Base-by-base conservation (phyloP, 1,140 invertebrate genomes). In the Saccostrea glomerata region DNA sequence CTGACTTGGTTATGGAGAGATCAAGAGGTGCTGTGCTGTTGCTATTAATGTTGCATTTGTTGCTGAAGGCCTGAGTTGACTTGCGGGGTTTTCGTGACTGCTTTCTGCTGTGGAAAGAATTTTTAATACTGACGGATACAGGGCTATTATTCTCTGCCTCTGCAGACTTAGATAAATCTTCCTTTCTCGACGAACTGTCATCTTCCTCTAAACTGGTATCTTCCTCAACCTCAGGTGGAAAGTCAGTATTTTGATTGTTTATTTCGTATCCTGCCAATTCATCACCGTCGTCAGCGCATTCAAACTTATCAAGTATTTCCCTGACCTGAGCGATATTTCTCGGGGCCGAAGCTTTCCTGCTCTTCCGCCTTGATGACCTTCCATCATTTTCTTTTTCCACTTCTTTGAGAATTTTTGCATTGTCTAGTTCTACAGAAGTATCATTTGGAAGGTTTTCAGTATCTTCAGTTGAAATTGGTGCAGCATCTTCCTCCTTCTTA, bases 231-330 rank as follows among this genome's bases (percentile, higher is more conserved):
- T 90, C 87, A 23, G 92, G 90, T 11, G 91, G 90, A 77, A 93
- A 93, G 70, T 91, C 88, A 40, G 91, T 91, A 73, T 92, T 92
- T 87, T 90, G 90, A 60, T 93, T 93, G 85, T 93, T 93, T 20
- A 93, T 89, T 70, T 91, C 89, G 87, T 92, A 93, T 40, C 92
- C 90, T 12, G 88, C 90, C 25, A 93, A 82, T 83, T 93, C 91
- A 70, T 92, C 91, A 86, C 91, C 92, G 66, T 92, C 89, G 63
- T 91, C 89, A 77, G 82, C 58, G 47, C 88, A 30, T 15, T 89
- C 90, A 66, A 87, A 90, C 17, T 89, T 77, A 13, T 90, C 91
- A 17, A 89, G 89, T 30, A 82, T 54, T 84, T 92, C 89, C 23
- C 88, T 85, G n/a, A 91, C 89, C 25, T 92, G 90, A 60, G 89